Percentiles rank a stretch among this genome's conserved stretches.
Conservation (phyloP, 30 jellyfish, hydroid and myxozoan genomes). For the Morbakka virulenta region DNA sequence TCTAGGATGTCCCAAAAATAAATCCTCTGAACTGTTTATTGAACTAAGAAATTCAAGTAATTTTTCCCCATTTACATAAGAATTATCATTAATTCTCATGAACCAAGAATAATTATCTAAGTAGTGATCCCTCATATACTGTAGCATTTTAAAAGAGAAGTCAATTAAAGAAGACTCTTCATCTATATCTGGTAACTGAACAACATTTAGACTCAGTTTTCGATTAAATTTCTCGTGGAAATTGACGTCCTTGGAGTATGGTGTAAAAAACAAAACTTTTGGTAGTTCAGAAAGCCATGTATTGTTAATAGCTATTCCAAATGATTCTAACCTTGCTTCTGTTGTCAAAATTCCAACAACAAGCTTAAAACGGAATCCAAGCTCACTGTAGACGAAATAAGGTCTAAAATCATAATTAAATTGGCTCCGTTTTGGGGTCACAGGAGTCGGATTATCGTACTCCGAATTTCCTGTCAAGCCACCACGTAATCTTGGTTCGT, state of each 20-base stretch:
- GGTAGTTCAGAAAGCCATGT: conserved; percentile 75
- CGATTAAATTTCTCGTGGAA: conserved; percentile 78
- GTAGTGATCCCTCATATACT: conserved; percentile 80
- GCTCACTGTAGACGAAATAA: conserved; percentile 91
- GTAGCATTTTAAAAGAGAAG: conserved; percentile 65
- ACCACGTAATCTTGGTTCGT: neutral
- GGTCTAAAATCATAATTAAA: conserved; percentile 90
- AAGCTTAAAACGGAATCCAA: conserved; percentile 67
- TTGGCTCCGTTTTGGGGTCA: conserved; percentile 75
- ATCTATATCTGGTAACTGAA: conserved; percentile 87
- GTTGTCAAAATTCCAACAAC: conserved; percentile 76
- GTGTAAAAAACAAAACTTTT: conserved; percentile 81
- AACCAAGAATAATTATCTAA: conserved; percentile 71
- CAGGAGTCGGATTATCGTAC: conserved; percentile 40
- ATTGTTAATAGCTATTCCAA: conserved; percentile 80
- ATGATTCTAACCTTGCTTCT: conserved; percentile 61
- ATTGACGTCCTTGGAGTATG: conserved; percentile 71
- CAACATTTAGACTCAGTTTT: conserved; percentile 75
- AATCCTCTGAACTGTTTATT: conserved; percentile 71
- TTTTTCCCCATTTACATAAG: conserved; percentile 60
- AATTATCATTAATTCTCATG: conserved; percentile 71
- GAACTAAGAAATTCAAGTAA: conserved; percentile 48
- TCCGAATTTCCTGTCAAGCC: neutral
- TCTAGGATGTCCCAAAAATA: conserved; percentile 68
- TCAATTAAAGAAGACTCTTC: conserved; percentile 73